Evolutionary conservation across 2,888 invertebrate genomes (phyloP), one percentile per base, ranked within the genome.

Genomic region (Conus canariensis): DNA sequence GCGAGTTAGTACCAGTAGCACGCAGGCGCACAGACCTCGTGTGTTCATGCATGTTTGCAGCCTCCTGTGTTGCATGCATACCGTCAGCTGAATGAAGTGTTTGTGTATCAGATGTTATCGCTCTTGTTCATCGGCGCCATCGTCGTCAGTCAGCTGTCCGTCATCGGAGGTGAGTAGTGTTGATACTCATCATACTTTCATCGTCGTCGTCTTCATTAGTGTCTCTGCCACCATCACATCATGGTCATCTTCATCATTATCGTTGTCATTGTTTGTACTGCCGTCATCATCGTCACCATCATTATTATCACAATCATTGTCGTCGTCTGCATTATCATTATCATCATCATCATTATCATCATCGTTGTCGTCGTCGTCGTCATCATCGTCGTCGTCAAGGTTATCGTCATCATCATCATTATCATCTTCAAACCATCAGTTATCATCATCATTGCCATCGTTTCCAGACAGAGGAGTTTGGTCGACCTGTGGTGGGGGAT

Each of bases 251-350:
- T 80, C 45, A 22, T 30, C 45, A 45, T 80, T 12, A 16, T 80
- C 45, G 74, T 88, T 82, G 64, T 90, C 88, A 77, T 88, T 85
- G 88, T 88, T 85, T 64, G 88, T 74, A 77, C 67, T 82, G 83
- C 85, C 85, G 64, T 90, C 88, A 77, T 88, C 85, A 90, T 85
- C 88, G 70, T 90, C 85, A 88, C 83, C 87, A 82, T 87, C 90
- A 56, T 83, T 70, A 82, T 85, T 87, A 82, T 82, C 87, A 82
- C 77, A 82, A 67, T 86, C 87, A 90, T 87, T 82, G 82, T 85
- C 90, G 85, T 82, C 83, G 85, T 85, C 87, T 67, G 74, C 87
- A 1, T 30, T 30, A 82, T 88, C 88, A 87, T 90, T 77, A 85
- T 88, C 90, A 88, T 88, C 88, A 74, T 90, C 77, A 74, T 87